Evolutionary conservation across 2,888 invertebrate genomes (phyloP), one percentile per base, ranked within the genome.

Genomic region (Himalopsyche tibetana): DNA sequence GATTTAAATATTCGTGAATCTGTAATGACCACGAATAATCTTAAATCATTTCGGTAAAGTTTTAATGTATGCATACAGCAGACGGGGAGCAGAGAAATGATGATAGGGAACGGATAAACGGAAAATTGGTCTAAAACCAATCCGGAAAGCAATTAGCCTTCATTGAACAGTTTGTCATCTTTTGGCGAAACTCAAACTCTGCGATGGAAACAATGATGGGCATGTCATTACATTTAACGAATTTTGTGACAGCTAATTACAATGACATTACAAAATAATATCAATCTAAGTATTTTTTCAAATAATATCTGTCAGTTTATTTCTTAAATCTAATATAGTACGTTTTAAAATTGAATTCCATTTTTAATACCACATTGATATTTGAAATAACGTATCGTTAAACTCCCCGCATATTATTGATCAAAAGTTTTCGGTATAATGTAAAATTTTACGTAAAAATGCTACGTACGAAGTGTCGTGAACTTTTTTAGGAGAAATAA

Each of bases 141-240:
- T 19, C 80, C 19, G 51, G 45, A 80, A 80, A 80, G 80, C 80
- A 80, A 80, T 80, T 80, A 80, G 51, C 42, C 19, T 28, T 80
- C 51, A 80, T 42, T 80, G 51, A 51, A 42, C 80, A 80, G 51
- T 80, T 80, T 80, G 80, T 51, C 80, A 80, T 80, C 51, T 51
- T 45, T 19, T 80, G 80, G 42, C n/a, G 45, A 45, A 74, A 74
- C 74, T 74, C 74, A 74, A 74, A 74, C 74, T 74, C 74, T 74
- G 74, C 74, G 36, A 3, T 36, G 74, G 36, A 74, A 74, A 80
- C 80, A 80, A 80, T 51, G 42, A 51, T 19, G 80, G 80, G 45
- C 51, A 45, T 28, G 45, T 45, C 80, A 51, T 51, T 80, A 80
- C 45, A 80, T 80, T 80, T 45, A 45, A 80, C 45, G 80, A 45